Conservation (phyloP, 2,888 invertebrate species). For the Chelonus formosanus region DNA sequence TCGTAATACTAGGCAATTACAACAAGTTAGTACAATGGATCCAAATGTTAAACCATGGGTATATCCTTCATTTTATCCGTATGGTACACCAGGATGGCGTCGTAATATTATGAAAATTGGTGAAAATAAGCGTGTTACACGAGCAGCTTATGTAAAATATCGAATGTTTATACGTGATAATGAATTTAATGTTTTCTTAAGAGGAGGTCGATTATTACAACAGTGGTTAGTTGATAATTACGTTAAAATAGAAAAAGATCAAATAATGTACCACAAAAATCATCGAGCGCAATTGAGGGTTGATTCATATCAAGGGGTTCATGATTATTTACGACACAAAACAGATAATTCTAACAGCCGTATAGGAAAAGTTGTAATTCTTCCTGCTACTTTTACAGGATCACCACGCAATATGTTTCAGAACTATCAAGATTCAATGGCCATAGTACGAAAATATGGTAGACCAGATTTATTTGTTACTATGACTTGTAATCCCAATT, state of each 20-base stretch:
- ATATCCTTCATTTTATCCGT: conserved; percentile 7
- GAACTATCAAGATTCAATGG: conserved; percentile 43
- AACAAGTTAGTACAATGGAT: not conserved
- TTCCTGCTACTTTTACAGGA: conserved; percentile 40
- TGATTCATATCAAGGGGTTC: conserved; percentile 36
- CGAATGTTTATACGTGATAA: conserved; percentile 31
- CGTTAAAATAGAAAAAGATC: conserved; percentile 37
- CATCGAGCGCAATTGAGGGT: conserved; percentile 37
- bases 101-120: conserved; percentile 1
- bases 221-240: conserved; percentile 38
- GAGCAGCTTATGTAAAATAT: conserved; percentile 31
- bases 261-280: conserved; percentile 23
- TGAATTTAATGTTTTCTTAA: conserved; percentile 26
- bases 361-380: conserved; percentile 36
- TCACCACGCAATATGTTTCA: conserved; percentile 42
- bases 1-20: conserved; percentile 1
- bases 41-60: not conserved
- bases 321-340: conserved; percentile 31
- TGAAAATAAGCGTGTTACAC: conserved; percentile 24
- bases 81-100: not conserved
- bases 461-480: conserved; percentile 41
- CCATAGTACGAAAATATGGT: conserved; percentile 37
- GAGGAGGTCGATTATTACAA: conserved; percentile 35
- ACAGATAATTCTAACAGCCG: conserved; percentile 23
- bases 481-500: conserved; percentile 43